These are phyloP conservation scores for Pocillopora damicornis DNA, from an alignment of 64 coral and sea anemone species.

Conservation along the genomic window DNA sequence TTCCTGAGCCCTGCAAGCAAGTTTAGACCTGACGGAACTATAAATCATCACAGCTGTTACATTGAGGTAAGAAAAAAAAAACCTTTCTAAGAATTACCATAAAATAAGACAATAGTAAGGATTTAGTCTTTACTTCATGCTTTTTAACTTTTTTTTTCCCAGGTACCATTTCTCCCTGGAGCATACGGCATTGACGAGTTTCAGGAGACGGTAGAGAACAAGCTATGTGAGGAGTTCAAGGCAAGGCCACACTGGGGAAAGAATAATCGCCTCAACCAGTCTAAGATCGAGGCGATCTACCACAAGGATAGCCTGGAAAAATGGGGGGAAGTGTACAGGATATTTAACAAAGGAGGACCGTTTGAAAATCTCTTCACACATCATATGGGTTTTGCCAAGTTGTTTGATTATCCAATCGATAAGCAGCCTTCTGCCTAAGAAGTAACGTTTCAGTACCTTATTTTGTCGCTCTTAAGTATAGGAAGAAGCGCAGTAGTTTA, in stretches of 20 bases:
- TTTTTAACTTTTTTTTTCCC: background rate
- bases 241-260: slow-evolving; percentile 65
- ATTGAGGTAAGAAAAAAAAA: slow-evolving; percentile 29
- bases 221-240: slow-evolving; percentile 22
- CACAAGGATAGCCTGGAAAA: background rate
- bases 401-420: background rate
- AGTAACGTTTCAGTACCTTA: too few species aligned
- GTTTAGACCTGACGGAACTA: slow-evolving; percentile 16
- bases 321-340: slow-evolving; percentile 28
- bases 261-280: slow-evolving; percentile 14
- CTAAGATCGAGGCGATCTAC: slow-evolving; percentile 12
- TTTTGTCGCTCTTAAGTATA: too few species aligned
- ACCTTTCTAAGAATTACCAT: too few species aligned
- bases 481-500: too few species aligned
- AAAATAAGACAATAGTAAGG: too few species aligned
- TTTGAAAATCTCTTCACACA: slow-evolving; percentile 38
- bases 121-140: background rate
- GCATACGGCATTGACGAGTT: slow-evolving; percentile 50
- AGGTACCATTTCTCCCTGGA: slow-evolving; percentile 49
- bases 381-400: slow-evolving; percentile 10
- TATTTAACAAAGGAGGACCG: slow-evolving; percentile 25
- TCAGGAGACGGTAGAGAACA: slow-evolving; percentile 26
- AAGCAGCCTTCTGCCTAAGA: background rate
- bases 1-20: slow-evolving; percentile 48
- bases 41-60: slow-evolving; percentile 43